phyloP scores from a whole-genome alignment of 2,797 vertebrate species.

The Intellagama lesueurii region DNA sequence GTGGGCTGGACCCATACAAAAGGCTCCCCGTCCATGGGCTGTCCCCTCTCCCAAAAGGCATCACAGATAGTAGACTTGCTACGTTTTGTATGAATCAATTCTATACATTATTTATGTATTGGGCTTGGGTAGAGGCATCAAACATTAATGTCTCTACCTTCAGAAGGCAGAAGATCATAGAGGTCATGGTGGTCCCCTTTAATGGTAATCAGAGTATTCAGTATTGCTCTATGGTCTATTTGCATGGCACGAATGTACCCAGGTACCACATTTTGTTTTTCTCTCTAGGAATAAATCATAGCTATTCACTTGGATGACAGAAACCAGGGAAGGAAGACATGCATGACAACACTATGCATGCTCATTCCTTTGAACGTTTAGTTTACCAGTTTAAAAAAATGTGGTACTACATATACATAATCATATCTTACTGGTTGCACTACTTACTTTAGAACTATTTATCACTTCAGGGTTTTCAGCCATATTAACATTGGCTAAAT shows the following conservation, averaged over 20 bases:
- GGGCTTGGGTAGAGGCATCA: not conserved
- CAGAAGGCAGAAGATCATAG: not conserved
- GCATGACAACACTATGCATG: no score
- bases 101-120: not conserved
- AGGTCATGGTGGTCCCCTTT: not conserved
- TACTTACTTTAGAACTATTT: not conserved
- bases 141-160: not conserved
- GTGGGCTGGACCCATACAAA: not conserved
- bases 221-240: not conserved
- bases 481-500: no score
- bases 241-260: not conserved
- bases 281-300: not conserved
- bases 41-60: no score
- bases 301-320: not conserved
- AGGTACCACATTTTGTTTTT: not conserved
- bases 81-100: not conserved
- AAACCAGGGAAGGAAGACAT: no score
- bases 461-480: no score
- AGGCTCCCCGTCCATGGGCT: not conserved
- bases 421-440: not conserved
- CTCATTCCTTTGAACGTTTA: not conserved
- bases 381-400: not conserved
- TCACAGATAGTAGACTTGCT: not conserved
- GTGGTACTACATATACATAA: not conserved
- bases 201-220: not conserved